phyloP scores from a whole-genome alignment of 2,113 vertebrate species.

The Proterorhinus semilunaris region DNA sequence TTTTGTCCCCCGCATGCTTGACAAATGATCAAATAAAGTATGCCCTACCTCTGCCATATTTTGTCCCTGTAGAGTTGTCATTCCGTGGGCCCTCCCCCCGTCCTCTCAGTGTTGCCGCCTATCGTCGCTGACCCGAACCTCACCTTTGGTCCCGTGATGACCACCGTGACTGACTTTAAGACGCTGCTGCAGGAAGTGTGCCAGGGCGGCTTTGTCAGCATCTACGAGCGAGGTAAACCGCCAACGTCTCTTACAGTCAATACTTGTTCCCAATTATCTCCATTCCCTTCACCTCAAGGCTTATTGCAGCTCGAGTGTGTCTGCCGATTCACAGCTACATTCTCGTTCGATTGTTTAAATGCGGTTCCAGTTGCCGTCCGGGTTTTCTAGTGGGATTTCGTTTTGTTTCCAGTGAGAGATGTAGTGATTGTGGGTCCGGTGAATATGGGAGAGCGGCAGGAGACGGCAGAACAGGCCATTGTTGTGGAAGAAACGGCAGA shows the following conservation, averaged over 20 bases:
- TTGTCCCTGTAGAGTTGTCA: conserved; percentile 61
- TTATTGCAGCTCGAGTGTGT: background rate
- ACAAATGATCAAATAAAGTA: background rate
- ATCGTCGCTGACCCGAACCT: conserved; percentile 49
- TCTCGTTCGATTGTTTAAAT: background rate
- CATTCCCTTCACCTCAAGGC: background rate
- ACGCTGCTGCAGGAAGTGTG: conserved; percentile 71
- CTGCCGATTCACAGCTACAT: background rate
- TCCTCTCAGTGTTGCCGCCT: conserved; percentile 36
- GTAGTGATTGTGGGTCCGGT: conserved; percentile 55
- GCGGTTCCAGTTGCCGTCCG: background rate
- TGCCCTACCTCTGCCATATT: background rate
- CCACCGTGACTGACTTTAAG: conserved; percentile 71
- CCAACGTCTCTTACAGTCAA: background rate
- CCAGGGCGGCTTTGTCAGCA: conserved; percentile 71
- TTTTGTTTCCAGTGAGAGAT: conserved; percentile 61
- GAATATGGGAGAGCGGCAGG: conserved; percentile 10
- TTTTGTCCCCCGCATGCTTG: no score
- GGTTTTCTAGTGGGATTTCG: background rate
- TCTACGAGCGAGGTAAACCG: conserved; percentile 71
- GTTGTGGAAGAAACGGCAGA: conserved; percentile 15
- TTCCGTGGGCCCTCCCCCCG: conserved; percentile 54
- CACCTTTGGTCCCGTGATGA: conserved; percentile 54
- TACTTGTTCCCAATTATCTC: background rate
- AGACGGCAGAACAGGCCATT: conserved; percentile 1